Percentiles rank a stretch among this genome's conserved stretches.
These are phyloP conservation scores for Phymanthus crucifer DNA, from an alignment of 92 coral and sea anemone genomes.

Conservation along the genomic window DNA sequence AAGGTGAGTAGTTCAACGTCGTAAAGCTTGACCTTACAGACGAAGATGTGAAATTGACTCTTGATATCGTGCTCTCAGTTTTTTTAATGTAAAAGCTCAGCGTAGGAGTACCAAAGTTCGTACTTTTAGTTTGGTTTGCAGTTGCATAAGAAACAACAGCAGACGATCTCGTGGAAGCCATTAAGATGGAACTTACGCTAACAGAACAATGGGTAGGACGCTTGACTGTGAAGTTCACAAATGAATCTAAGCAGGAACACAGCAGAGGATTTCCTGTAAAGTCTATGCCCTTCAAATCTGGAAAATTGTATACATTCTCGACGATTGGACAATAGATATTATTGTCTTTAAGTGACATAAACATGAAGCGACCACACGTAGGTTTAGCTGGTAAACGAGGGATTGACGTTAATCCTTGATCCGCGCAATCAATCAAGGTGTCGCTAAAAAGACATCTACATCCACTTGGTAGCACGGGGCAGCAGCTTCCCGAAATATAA, in stretches of 20 bases:
- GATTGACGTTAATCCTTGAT: background rate
- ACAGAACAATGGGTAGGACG: background rate
- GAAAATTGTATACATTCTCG: background rate
- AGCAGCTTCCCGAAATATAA: constrained; percentile 3
- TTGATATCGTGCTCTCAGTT: background rate
- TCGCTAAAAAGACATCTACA: background rate
- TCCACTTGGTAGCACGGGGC: background rate
- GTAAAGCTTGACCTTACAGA: background rate
- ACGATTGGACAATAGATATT: background rate
- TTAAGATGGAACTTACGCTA: background rate
- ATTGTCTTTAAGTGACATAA: background rate
- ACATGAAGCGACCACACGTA: constrained; percentile 1
- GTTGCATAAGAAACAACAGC: background rate
- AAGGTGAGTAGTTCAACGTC: background rate
- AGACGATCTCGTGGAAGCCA: background rate
- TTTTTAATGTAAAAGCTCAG: background rate
- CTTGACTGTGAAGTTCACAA: background rate
- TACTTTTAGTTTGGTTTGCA: background rate
- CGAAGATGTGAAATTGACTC: background rate
- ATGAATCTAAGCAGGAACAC: background rate
- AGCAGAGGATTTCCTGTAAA: background rate
- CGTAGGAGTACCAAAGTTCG: background rate
- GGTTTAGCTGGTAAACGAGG: background rate
- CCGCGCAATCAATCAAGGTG: constrained; percentile 3
- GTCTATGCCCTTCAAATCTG: background rate